Conservation (phyloP, 2,797 vertebrate species). For the Artibeus jamaicensis region DNA sequence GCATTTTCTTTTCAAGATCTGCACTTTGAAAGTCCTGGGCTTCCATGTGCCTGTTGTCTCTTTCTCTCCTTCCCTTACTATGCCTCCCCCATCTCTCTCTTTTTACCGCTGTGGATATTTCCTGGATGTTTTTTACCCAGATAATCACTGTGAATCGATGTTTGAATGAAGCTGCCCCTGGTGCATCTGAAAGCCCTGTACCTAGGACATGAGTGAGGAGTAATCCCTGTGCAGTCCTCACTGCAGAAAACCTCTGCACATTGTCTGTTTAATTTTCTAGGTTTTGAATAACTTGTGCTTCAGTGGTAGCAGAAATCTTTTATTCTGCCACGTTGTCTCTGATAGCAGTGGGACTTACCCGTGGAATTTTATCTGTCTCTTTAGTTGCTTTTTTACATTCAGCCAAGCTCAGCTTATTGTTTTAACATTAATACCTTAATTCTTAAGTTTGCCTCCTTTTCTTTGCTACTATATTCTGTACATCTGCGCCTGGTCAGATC, state of each 20-base stretch:
- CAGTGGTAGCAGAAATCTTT: not conserved
- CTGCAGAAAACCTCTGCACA: not conserved
- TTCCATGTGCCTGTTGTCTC: not conserved
- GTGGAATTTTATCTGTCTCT: not conserved
- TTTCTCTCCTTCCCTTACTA: not conserved
- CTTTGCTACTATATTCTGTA: not conserved
- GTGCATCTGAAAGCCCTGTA: not conserved
- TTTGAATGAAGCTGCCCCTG: not conserved
- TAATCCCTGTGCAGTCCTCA: not conserved
- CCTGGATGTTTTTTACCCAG: not conserved
- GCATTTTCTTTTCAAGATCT: not conserved
- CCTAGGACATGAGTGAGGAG: not conserved
- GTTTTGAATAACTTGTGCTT: not conserved
- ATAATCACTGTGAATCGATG: not conserved
- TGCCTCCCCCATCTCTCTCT: not conserved
- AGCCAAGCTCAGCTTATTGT: not conserved
- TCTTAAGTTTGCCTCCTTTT: not conserved
- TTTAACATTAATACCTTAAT: slow-evolving; percentile 11
- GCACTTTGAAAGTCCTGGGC: not conserved
- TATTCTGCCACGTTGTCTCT: not conserved
- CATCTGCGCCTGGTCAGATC: not conserved
- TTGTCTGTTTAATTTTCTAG: not conserved
- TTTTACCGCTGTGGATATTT: not conserved
- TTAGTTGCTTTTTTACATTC: not conserved
- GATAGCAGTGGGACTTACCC: not conserved